Evolutionary conservation across 2,797 vertebrate species (phyloP).

Genomic region (Catharus ustulatus): DNA sequence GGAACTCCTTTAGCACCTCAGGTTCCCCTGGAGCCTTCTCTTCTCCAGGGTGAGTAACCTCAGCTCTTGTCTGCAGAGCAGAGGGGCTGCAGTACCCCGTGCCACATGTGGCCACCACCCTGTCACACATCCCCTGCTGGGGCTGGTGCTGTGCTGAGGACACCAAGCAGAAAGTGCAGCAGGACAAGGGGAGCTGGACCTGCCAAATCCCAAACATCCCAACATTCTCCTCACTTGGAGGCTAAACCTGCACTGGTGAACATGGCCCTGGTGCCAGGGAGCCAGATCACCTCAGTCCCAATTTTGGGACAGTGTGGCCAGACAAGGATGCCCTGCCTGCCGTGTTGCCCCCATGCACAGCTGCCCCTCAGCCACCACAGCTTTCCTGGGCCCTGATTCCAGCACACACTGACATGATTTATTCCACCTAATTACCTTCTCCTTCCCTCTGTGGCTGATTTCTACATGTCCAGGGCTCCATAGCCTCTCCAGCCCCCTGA

Average conservation of each 20-base stretch:
- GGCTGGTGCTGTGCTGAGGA: neutral
- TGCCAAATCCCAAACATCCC: neutral
- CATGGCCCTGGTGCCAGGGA: neutral
- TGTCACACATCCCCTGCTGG: fast-evolving
- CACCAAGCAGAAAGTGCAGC: neutral
- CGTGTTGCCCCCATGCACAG: fast-evolving
- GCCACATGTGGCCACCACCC: neutral
- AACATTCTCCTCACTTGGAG: fast-evolving
- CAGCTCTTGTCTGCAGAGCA: neutral
- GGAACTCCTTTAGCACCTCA: neutral
- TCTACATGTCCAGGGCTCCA: neutral
- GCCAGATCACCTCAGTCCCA: neutral
- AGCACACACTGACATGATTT: fast-evolving
- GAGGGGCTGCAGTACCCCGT: neutral
- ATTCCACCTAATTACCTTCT: neutral
- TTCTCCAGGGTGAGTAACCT: neutral
- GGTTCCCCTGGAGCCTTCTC: neutral
- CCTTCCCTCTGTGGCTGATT: neutral
- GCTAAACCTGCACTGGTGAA: neutral
- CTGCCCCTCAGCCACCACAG: neutral
- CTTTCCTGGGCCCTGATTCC: fast-evolving
- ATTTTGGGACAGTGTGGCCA: fast-evolving
- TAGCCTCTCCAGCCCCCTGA: neutral
- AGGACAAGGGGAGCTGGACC: neutral
- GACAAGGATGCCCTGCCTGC: neutral